phyloP scores from a whole-genome alignment of 2,797 vertebrate species.

The Fistularia tabacaria region DNA sequence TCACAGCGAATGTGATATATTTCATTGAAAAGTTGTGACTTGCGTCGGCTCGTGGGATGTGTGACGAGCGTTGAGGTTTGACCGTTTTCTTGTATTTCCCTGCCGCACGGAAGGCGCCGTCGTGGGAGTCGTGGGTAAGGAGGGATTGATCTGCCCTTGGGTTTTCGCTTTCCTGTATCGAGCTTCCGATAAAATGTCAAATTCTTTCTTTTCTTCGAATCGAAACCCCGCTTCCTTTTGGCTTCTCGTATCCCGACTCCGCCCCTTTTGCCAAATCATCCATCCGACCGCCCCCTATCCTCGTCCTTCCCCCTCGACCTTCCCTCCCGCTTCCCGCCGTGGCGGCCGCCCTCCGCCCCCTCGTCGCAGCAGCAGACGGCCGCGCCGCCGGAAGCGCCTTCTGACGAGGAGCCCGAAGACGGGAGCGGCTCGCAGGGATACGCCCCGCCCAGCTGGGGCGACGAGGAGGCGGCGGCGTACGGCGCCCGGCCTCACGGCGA shows the following conservation, averaged over 20 bases:
- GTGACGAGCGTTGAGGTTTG: too few species aligned
- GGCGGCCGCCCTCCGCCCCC: conserved; percentile 5
- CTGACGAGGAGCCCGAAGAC: conserved; percentile 5
- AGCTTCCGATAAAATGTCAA: too few species aligned
- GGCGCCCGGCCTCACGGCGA: conserved; percentile 25
- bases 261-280: neutral
- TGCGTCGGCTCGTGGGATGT: too few species aligned
- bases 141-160: neutral
- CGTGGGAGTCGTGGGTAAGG: conserved; percentile 93
- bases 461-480: neutral
- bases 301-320: neutral
- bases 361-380: conserved; percentile 26
- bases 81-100: conserved; percentile 35
- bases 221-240: neutral
- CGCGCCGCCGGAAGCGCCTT: conserved; percentile 11
- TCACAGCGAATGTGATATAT: too few species aligned
- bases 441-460: conserved; percentile 38
- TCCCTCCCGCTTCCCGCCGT: neutral
- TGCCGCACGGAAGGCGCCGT: conserved; percentile 75
- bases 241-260: neutral
- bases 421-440: conserved; percentile 14
- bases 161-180: neutral
- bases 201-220: neutral
- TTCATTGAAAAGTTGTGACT: too few species aligned
- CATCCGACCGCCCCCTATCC: neutral